Base-by-base conservation (phyloP, 2,797 vertebrate species). In the Epinephelus malabaricus region DNA sequence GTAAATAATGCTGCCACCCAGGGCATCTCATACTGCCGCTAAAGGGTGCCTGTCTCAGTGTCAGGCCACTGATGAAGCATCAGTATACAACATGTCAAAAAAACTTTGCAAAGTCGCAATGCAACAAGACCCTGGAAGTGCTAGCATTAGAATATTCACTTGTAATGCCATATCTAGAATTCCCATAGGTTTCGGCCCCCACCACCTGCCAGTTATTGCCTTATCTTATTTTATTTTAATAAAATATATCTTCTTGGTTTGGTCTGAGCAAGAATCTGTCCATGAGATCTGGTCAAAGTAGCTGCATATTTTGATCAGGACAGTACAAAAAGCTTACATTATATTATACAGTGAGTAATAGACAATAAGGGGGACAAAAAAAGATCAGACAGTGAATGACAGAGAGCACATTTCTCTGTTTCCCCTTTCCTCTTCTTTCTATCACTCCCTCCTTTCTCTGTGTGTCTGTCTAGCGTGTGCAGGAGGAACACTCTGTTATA, bases 401-500 rank as follows among this genome's bases (percentile, higher is more conserved):
- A 86, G 79, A 87, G 72, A 78, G 34, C 80, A 10, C 25, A 15
- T 69, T 60, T 71, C 55, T 73, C 69, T 70, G 30, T 73, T 77
- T 78, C 59, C 66, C 53, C 61, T 51, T 75, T 80, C 78, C 79
- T 82, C 81, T 86, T 76, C 66, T 62, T 61, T 73, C 71, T 67
- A 84, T 89, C 77, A 69, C 76, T 81, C 71, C 77, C 78, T 79
- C 69, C 43, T 73, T 72, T 73, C 65, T 73, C 83, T 75, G 71
- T 70, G 78, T 64, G 61, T 86, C 84, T 82, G 83, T 88, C 86
- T 82, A 53, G 78, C 45, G 54, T 86, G 78, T 84, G 86, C 89
- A 86, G 69, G 77, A 94, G 89, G 79, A 94, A 85, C 90, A 89
- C 87, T 69, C 84, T 81, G 87, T 80, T 92, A 91, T 92, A 95